Conservation (phyloP, 2,113 vertebrate species). For the Abramis brama region DNA sequence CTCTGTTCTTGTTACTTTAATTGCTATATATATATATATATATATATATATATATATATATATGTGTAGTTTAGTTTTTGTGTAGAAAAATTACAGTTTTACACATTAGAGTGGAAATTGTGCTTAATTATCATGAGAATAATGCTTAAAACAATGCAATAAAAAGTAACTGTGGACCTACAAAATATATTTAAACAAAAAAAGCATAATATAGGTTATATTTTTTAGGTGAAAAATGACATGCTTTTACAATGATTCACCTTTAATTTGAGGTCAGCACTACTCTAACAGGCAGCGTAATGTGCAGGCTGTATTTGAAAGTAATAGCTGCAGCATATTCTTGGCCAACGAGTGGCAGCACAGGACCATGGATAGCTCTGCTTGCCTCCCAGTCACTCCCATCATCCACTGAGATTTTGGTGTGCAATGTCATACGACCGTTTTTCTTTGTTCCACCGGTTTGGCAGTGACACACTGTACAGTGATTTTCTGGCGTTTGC, state of each 20-base stretch:
- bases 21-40: not conserved
- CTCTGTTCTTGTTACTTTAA: not conserved
- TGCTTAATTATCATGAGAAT: not conserved
- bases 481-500: constrained; percentile 18
- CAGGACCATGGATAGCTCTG: constrained; percentile 44
- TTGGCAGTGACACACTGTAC: not conserved
- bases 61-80: too few relatives aligned
- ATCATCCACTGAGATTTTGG: constrained; percentile 26
- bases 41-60: too few relatives aligned
- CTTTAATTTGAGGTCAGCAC: not conserved
- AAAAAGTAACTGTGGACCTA: not conserved
- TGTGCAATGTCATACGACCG: constrained; percentile 16
- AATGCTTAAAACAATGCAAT: not conserved
- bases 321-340: constrained; percentile 13
- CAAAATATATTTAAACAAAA: not conserved
- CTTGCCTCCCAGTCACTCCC: constrained; percentile 28
- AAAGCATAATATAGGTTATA: not conserved
- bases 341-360: constrained; percentile 32
- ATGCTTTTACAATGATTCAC: not conserved
- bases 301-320: not conserved
- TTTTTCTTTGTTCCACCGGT: constrained; percentile 26
- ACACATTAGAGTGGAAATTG: not conserved
- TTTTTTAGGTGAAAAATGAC: not conserved
- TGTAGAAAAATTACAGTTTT: too few relatives aligned
- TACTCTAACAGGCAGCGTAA: not conserved